Conservation (phyloP, 2,797 vertebrate species). For the Holocentrus rufus region DNA sequence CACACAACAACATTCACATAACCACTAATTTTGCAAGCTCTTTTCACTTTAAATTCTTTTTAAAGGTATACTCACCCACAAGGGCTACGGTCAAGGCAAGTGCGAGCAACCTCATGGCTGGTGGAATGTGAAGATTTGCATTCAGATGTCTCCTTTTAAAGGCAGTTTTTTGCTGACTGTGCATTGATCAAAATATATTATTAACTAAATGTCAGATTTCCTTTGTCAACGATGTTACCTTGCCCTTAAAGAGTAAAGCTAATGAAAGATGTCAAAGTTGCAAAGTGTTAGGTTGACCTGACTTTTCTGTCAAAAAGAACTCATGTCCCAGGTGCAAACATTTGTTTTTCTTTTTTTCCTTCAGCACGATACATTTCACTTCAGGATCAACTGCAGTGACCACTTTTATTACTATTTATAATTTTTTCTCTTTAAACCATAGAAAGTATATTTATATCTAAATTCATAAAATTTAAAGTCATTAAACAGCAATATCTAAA, state of each 20-base stretch:
- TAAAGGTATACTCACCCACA: slow-evolving; percentile 65
- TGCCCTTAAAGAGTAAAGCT: slow-evolving; percentile 48
- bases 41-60: not conserved
- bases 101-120: slow-evolving; percentile 76
- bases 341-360: slow-evolving; percentile 66
- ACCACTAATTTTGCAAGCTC: not conserved
- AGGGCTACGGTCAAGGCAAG: slow-evolving; percentile 75
- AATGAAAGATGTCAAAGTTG: slow-evolving; percentile 44
- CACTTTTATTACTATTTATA: too few relatives aligned
- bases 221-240: slow-evolving; percentile 42
- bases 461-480: too few relatives aligned
- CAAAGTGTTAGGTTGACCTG: slow-evolving; percentile 58
- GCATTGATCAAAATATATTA: slow-evolving; percentile 50
- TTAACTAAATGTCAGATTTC: slow-evolving; percentile 60
- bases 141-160: slow-evolving; percentile 63
- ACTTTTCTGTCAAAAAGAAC: slow-evolving; percentile 18
- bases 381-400: not conserved
- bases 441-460: too few relatives aligned
- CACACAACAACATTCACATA: not conserved
- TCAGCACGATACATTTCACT: slow-evolving; percentile 44
- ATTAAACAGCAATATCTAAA: too few relatives aligned
- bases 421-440: too few relatives aligned
- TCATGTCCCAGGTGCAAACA: slow-evolving; percentile 15
- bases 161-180: slow-evolving; percentile 22
- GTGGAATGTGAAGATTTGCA: slow-evolving; percentile 33